Percentiles rank a stretch among this genome's conserved stretches.
These are phyloP conservation scores for human (Homo sapiens) DNA, from an alignment of 2,113 vertebrate species.

Conservation along the genomic window GRCh38 chr17:66501501-66502000, in stretches of 20 bases:
- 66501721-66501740: not conserved
- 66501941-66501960: accelerated
- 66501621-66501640: not conserved
- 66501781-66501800: accelerated
- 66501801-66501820: not conserved
- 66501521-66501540: not conserved
- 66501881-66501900: not conserved
- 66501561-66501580: not conserved
- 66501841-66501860: accelerated
- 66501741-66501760: not conserved
- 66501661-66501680: not conserved
- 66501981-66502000: not conserved
- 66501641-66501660: no score
- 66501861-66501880: not conserved
- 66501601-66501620: not conserved
- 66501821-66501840: not conserved
- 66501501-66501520: accelerated
- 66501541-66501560: accelerated
- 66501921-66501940: accelerated
- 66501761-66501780: not conserved
- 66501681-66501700: not conserved
- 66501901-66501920: not conserved
- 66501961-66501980: accelerated
- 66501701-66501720: not conserved
- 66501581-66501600: accelerated